These are phyloP conservation scores for Zele albiditarsus DNA, from an alignment of 2,888 invertebrate genomes.

Conservation along the genomic window DNA sequence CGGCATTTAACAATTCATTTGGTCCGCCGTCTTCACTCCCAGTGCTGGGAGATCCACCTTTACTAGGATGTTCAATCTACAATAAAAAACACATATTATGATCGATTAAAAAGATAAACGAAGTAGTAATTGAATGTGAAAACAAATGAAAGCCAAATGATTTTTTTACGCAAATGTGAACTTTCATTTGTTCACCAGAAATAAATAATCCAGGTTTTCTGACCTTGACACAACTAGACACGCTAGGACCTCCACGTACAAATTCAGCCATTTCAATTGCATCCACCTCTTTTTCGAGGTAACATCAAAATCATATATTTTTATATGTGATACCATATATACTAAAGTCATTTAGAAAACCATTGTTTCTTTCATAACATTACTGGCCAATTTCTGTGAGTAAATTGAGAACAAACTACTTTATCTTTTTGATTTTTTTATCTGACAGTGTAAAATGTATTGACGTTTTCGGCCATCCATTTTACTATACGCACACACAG, in stretches of 20 bases:
- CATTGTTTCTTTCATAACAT: slow-evolving; percentile 1
- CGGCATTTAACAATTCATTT: slow-evolving; percentile 72
- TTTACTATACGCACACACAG: slow-evolving; percentile 57
- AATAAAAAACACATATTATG: slow-evolving; percentile 37
- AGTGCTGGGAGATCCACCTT: slow-evolving; percentile 85
- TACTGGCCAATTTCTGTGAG: slow-evolving; percentile 17
- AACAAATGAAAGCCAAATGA: neutral
- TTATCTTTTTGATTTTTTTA: neutral
- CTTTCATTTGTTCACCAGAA: neutral
- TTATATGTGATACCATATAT: neutral
- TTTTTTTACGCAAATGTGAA: neutral
- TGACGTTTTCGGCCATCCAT: slow-evolving; percentile 71
- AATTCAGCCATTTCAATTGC: slow-evolving; percentile 73
- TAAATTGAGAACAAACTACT: slow-evolving; percentile 56
- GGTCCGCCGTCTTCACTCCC: slow-evolving; percentile 88
- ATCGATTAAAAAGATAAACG: neutral
- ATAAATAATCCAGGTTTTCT: slow-evolving; percentile 35
- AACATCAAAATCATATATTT: slow-evolving; percentile 49
- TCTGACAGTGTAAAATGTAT: slow-evolving; percentile 66
- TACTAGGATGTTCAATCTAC: slow-evolving; percentile 67
- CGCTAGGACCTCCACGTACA: slow-evolving; percentile 74
- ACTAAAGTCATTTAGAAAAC: slow-evolving; percentile 41
- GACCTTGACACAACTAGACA: slow-evolving; percentile 73
- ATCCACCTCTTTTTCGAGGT: slow-evolving; percentile 48
- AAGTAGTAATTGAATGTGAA: neutral